Evolutionary conservation across 2,888 invertebrate genomes (phyloP).

Genomic region (Phragmatobia fuliginosa): DNA sequence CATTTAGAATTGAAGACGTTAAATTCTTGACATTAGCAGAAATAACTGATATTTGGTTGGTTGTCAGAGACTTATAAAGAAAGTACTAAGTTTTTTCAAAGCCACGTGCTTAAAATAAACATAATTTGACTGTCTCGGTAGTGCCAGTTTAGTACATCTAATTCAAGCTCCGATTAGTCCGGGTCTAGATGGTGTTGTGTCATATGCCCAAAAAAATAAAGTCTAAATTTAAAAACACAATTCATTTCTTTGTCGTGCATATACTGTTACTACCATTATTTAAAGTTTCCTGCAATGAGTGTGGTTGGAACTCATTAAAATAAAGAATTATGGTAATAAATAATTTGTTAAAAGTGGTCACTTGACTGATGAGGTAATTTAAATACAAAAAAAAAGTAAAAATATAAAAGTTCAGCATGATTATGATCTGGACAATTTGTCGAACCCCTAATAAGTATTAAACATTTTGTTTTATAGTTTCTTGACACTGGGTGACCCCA

Average conservation of each 20-base stretch:
- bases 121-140: too few species aligned
- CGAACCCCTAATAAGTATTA: not conserved
- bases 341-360: not conserved
- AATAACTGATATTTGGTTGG: too few species aligned
- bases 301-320: not conserved
- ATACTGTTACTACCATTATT: not conserved
- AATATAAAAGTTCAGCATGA: not conserved
- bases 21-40: too few species aligned
- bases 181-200: too few species aligned
- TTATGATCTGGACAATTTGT: not conserved
- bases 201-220: too few species aligned
- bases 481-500: not conserved
- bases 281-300: not conserved
- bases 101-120: too few species aligned
- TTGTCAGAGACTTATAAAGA: too few species aligned
- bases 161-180: too few species aligned
- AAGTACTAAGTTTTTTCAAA: too few species aligned
- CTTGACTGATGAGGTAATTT: not conserved
- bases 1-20: too few species aligned
- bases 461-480: not conserved
- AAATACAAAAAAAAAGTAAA: not conserved
- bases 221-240: too few species aligned
- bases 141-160: too few species aligned
- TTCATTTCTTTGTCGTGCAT: not conserved
- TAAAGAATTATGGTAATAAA: not conserved